A percentile compares a stretch with the other conserved stretches of the same genome.
phyloP scores from a whole-genome alignment of 2,888 invertebrate genomes.

The Caenorhabditis becei region DNA sequence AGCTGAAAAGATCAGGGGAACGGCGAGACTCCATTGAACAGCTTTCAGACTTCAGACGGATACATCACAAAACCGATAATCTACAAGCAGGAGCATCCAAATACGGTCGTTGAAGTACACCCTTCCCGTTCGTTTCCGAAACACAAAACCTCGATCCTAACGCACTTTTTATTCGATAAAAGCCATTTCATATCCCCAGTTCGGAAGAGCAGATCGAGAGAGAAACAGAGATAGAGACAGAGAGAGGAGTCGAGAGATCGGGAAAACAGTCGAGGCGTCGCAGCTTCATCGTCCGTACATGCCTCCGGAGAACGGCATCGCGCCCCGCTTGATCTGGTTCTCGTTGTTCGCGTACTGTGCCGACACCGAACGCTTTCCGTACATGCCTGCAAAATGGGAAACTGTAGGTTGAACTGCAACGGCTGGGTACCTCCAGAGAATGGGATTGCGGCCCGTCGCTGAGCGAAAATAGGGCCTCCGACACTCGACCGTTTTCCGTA shows the following conservation, averaged over 20 bases:
- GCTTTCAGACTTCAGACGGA: too few relatives aligned
- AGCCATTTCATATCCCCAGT: conserved; percentile 55
- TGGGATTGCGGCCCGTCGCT: conserved; percentile 50
- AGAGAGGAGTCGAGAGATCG: conserved; percentile 9
- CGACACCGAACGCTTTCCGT: conserved; percentile 55
- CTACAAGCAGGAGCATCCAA: too few relatives aligned
- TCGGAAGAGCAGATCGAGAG: conserved; percentile 34
- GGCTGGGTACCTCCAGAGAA: conserved; percentile 44
- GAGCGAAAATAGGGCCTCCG: conserved; percentile 32
- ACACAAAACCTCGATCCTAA: conserved; percentile 30
- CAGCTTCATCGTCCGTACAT: conserved; percentile 57
- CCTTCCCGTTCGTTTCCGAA: too few relatives aligned
- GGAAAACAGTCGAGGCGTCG: conserved; percentile 1
- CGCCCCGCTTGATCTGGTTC: conserved; percentile 57
- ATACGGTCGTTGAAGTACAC: too few relatives aligned
- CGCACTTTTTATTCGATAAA: conserved; percentile 55
- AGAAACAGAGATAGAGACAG: conserved; percentile 19
- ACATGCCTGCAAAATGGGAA: conserved; percentile 54
- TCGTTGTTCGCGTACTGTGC: conserved; percentile 54
- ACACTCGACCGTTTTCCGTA: conserved; percentile 64
- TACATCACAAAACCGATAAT: too few relatives aligned
- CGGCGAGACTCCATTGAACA: too few relatives aligned
- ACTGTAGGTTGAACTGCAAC: background rate
- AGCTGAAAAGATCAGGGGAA: too few relatives aligned
- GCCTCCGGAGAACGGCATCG: conserved; percentile 59